Evolutionary conservation across 1,140 invertebrate genomes (phyloP).

Genomic region (Lethrus apterus): DNA sequence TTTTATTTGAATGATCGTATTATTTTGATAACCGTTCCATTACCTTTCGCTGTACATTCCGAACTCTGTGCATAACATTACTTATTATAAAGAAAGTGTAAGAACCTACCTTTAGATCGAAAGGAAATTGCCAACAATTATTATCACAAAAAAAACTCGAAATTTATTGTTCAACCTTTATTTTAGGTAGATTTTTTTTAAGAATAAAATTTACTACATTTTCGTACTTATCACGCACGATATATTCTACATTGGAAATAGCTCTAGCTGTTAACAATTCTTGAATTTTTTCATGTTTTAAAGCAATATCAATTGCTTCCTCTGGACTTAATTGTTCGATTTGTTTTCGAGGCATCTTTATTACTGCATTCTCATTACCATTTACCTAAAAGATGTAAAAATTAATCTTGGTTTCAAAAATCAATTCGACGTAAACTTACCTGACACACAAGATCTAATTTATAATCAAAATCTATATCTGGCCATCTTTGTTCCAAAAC

Average conservation of each 20-base stretch:
- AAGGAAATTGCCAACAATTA: no score
- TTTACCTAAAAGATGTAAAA: conserved; percentile 46
- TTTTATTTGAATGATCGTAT: no score
- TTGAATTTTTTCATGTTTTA: conserved; percentile 41
- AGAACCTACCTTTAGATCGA: no score
- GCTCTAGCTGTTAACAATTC: conserved; percentile 20
- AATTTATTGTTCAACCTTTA: no score
- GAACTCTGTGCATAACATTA: no score
- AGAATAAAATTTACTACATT: conserved; percentile 33
- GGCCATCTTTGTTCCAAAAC: conserved; percentile 76
- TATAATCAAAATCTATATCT: conserved; percentile 63
- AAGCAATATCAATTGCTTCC: conserved; percentile 47
- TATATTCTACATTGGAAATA: conserved; percentile 25
- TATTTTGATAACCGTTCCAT: no score
- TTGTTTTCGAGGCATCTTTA: conserved; percentile 46
- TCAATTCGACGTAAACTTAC: conserved; percentile 39
- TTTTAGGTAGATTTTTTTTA: no score
- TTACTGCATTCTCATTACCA: conserved; percentile 42
- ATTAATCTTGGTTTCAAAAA: not conserved
- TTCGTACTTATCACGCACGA: conserved; percentile 27
- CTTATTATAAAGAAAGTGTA: no score
- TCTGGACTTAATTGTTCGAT: conserved; percentile 48
- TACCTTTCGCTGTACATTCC: no score
- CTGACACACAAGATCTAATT: conserved; percentile 56
- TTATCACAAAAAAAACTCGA: no score